Percentiles rank a stretch among this genome's conserved stretches.
phyloP scores from a whole-genome alignment of 2,888 invertebrate species.

The Operophtera brumata region DNA sequence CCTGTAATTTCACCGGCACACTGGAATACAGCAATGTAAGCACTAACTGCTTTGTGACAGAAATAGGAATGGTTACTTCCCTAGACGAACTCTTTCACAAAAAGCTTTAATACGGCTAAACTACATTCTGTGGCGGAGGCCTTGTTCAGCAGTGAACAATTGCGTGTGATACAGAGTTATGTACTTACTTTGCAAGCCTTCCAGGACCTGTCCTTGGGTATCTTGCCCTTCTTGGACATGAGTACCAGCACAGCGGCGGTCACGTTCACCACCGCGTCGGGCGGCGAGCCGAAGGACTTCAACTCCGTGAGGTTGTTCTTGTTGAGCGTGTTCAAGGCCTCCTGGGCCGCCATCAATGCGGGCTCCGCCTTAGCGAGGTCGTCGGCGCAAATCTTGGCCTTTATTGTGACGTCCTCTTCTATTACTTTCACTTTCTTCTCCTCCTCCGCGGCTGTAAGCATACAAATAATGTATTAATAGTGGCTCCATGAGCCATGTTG shows the following conservation, averaged over 20 bases:
- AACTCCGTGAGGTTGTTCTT: constrained; percentile 96
- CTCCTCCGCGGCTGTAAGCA: constrained; percentile 85
- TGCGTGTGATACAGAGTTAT: no score
- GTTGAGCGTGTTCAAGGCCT: constrained; percentile 94
- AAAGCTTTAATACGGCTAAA: no score
- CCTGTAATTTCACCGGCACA: no score
- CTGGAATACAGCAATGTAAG: no score
- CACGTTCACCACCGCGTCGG: constrained; percentile 92
- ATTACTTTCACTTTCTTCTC: constrained; percentile 94
- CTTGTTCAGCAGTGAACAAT: no score
- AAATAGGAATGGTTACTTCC: no score
- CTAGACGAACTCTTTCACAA: no score
- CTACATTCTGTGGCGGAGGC: no score
- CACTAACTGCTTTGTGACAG: no score
- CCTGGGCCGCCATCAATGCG: constrained; percentile 92
- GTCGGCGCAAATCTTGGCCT: constrained; percentile 91
- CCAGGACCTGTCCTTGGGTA: constrained; percentile 96
- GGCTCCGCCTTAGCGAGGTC: constrained; percentile 96
- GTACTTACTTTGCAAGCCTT: constrained; percentile 87
- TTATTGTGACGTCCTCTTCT: constrained; percentile 92
- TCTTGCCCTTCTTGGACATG: constrained; percentile 89
- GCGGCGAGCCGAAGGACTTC: constrained; percentile 96
- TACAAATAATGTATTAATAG: no score
- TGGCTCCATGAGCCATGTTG: no score
- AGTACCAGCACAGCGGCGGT: constrained; percentile 93